A percentile compares a stretch with the other conserved stretches of the same genome.
Evolutionary conservation across 1,140 invertebrate species (phyloP).

Genomic region (Brachionus koreanus): DNA sequence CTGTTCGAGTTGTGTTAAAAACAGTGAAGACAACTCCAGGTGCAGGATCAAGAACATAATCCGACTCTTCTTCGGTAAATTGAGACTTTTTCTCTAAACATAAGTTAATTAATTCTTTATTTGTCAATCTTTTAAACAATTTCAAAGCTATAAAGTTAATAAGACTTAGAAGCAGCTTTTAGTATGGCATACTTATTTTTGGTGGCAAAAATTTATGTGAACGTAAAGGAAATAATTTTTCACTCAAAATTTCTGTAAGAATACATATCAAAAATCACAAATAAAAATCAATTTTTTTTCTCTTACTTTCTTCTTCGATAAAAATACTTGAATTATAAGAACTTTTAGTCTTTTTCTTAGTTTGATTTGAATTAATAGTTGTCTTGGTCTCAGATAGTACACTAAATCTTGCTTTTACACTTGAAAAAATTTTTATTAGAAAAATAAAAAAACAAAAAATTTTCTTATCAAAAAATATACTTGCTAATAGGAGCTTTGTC

Average conservation of each 20-base stretch:
- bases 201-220: slow-evolving; percentile 1
- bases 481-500: neutral
- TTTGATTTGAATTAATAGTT: neutral
- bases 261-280: neutral
- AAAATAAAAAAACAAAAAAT: slow-evolving; percentile 8
- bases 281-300: neutral
- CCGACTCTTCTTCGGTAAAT: slow-evolving; percentile 8
- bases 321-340: neutral
- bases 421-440: neutral
- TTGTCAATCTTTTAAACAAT: neutral
- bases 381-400: neutral
- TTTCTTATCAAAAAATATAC: neutral
- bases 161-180: neutral
- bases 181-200: slow-evolving; percentile 8
- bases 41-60: neutral
- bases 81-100: neutral
- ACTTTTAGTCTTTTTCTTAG: neutral
- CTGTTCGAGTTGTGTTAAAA: slow-evolving; percentile 13
- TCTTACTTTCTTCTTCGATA: slow-evolving; percentile 16
- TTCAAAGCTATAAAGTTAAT: neutral
- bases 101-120: neutral
- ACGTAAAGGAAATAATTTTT: slow-evolving; percentile 8
- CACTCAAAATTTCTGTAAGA: neutral
- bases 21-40: slow-evolving; percentile 39
- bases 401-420: slow-evolving; percentile 35